Base-by-base conservation (phyloP, 2,113 vertebrate genomes). In the Cygnus buccinator region DNA sequence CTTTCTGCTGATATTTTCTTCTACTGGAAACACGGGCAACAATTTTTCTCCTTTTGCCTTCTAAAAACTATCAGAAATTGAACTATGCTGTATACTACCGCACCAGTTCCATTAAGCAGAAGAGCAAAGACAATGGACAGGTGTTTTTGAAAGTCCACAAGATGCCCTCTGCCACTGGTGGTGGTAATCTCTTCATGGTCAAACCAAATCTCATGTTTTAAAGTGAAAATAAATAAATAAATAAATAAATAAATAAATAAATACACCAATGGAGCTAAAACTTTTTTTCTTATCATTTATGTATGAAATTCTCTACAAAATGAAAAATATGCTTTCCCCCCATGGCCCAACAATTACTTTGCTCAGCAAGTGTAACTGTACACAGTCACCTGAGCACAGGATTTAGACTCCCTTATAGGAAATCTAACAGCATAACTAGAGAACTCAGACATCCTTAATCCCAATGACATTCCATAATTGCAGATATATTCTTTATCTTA, bases 61-160 rank as follows among this genome's bases (percentile, higher is more conserved):
- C 16, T 44, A 76, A 35, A 85, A 88, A 92, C 33, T 25, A 68
- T 12, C 3, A 63, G 29, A 83, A 82, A 85, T 57, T 63, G 25
- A 88, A 46, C 31, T 37, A 39, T 0, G 0, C 28, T 0, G 0
- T 57, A 58, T 29, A 6, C 6, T 82, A 41, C 62, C 43, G 46
- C 7, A 26, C 5, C 23, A 41, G 13, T 25, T 31, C 54, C 6
- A 21, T 28, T 57, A 50, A 37, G 33, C 1, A 1, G 37, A 93
- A 74, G 15, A 89, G 48, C 37, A 23, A 1, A 44, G 22, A 66
- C 71, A 91, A 52, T 6, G 35, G 22, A 59, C 0, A 25, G 8
- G 25, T 23, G 29, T 78, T 88, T 90, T n/a, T 90, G 17, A 78
- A n/a, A 39, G 18, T 11, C 13, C n/a, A 75, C 5, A n/a, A 41